Conservation (phyloP, 53 echinoderm and acorn worm genomes). For the Paracentrotus lividus region DNA sequence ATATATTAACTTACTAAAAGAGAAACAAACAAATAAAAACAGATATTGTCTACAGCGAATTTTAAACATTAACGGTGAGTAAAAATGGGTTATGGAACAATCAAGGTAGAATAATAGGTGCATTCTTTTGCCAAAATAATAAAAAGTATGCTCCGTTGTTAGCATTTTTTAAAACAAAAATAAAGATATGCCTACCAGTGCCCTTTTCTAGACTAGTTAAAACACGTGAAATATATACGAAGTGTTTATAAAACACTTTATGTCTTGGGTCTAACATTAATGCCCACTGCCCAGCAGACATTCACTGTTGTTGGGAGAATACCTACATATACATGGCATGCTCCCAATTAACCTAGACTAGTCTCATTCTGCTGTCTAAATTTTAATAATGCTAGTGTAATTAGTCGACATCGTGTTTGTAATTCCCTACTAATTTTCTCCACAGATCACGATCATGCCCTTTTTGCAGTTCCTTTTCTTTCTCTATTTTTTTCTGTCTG, state of each 20-base stretch:
- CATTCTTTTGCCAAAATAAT: no score
- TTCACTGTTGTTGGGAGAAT: constrained; percentile 23
- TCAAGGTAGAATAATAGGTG: background rate
- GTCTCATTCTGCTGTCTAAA: constrained; percentile 22
- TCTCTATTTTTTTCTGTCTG: no score
- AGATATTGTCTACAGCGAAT: no score
- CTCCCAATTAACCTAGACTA: background rate
- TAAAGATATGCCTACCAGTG: no score
- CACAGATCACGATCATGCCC: background rate
- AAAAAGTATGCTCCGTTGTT: background rate
- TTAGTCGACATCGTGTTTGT: background rate
- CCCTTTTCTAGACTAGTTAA: background rate
- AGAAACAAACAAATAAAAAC: no score
- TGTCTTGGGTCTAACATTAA: no score
- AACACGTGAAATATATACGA: background rate
- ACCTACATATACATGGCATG: background rate
- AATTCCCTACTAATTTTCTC: background rate
- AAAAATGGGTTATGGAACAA: no score
- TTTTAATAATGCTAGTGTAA: background rate
- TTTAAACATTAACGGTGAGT: no score
- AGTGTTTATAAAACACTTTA: background rate
- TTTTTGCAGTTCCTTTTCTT: no score
- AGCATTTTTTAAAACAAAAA: no score
- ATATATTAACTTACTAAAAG: no score
- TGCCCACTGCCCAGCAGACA: background rate